These are phyloP conservation scores for Aricia artaxerxes DNA, from an alignment of 2,888 invertebrate genomes.

Conservation along the genomic window DNA sequence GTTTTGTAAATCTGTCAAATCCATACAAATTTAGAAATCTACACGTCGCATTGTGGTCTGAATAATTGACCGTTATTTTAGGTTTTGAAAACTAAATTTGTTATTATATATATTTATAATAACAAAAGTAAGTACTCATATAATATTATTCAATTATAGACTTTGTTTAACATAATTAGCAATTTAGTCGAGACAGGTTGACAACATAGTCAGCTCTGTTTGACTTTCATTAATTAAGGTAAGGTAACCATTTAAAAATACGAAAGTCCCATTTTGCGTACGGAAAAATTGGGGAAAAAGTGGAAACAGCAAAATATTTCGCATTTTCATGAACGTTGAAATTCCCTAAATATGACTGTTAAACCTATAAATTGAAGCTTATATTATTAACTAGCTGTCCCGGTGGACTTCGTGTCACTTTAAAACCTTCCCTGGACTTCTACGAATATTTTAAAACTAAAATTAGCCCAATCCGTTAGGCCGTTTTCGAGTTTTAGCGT, in stretches of 20 bases:
- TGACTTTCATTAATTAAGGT: neutral
- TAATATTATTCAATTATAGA: neutral
- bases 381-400: neutral
- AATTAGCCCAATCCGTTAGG: too few species aligned
- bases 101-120: too few species aligned
- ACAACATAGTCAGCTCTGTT: neutral
- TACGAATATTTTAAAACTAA: too few species aligned
- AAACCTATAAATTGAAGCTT: too few species aligned
- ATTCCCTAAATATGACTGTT: neutral
- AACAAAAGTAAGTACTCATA: neutral
- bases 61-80: too few species aligned
- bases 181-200: neutral
- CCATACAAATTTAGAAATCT: too few species aligned
- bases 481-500: too few species aligned
- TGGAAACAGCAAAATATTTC: neutral
- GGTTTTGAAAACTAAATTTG: too few species aligned
- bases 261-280: neutral
- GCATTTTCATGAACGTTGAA: neutral
- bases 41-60: too few species aligned
- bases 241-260: neutral
- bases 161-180: neutral
- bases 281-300: neutral
- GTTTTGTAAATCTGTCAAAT: too few species aligned
- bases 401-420: too few species aligned
- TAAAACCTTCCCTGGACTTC: too few species aligned